Conservation (phyloP, 2,888 invertebrate species). For the Antheraea assamensis region DNA sequence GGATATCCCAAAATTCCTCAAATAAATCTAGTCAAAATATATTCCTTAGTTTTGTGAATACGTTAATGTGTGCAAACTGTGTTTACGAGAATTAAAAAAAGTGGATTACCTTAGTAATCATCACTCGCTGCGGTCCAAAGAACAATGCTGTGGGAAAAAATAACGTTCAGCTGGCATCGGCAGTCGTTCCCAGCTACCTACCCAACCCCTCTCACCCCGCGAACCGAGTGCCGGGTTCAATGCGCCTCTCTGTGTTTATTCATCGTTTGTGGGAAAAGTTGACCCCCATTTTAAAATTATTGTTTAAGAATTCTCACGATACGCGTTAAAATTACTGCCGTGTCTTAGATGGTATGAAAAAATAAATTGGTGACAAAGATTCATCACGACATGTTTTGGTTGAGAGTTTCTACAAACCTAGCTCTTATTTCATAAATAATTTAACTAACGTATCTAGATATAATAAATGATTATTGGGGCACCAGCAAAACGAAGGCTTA, state of each 20-base stretch:
- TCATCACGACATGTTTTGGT: slow-evolving; percentile 9
- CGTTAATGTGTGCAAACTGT: slow-evolving; percentile 38
- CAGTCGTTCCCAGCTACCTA: slow-evolving; percentile 81
- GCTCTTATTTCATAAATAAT: slow-evolving; percentile 6
- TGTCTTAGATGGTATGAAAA: slow-evolving; percentile 54
- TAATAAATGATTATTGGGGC: slow-evolving; percentile 43
- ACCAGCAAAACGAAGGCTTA: slow-evolving; percentile 39
- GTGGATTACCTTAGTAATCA: slow-evolving; percentile 56
- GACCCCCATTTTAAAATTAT: slow-evolving; percentile 79
- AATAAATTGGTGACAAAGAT: background rate
- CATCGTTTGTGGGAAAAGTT: slow-evolving; percentile 83
- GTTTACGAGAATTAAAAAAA: slow-evolving; percentile 58
- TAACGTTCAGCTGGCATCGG: slow-evolving; percentile 82
- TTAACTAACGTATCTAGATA: slow-evolving; percentile 20
- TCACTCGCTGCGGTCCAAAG: slow-evolving; percentile 77
- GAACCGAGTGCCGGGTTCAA: slow-evolving; percentile 79
- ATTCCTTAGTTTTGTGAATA: slow-evolving; percentile 44
- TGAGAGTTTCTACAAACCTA: background rate
- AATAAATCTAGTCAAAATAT: slow-evolving; percentile 64
- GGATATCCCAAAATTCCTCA: slow-evolving; percentile 58
- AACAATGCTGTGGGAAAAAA: slow-evolving; percentile 84
- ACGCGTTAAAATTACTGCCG: slow-evolving; percentile 61
- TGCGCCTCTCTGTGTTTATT: slow-evolving; percentile 81
- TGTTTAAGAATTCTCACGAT: slow-evolving; percentile 81
- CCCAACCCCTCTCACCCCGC: slow-evolving; percentile 76